Conservation (phyloP, 2,113 vertebrate genomes). For the Dicaeum eximium region DNA sequence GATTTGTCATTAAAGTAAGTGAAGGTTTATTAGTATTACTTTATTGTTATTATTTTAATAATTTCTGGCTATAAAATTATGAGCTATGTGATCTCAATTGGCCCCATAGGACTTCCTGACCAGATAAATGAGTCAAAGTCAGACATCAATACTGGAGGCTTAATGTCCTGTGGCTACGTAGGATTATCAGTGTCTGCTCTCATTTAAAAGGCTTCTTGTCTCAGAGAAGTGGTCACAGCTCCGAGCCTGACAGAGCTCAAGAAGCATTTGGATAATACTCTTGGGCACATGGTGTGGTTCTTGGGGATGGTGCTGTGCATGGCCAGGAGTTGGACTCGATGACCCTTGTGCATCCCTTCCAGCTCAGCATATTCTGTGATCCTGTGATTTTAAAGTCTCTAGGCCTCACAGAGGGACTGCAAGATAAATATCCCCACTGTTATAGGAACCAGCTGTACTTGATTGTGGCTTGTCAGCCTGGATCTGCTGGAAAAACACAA, state of each 20-base stretch:
- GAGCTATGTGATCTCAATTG: not conserved
- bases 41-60: conserved; percentile 18
- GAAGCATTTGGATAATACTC: not conserved
- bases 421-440: not conserved
- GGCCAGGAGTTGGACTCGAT: accelerated
- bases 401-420: not conserved
- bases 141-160: not conserved
- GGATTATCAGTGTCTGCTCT: not conserved
- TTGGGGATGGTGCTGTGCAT: not conserved
- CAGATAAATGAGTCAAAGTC: not conserved
- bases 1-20: not conserved
- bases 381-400: not conserved
- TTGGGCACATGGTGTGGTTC: not conserved
- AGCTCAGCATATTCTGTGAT: not conserved
- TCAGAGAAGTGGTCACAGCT: not conserved
- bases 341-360: not conserved
- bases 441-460: not conserved
- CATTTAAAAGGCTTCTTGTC: not conserved
- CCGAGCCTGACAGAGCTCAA: not conserved
- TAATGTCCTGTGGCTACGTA: not conserved
- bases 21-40: not conserved
- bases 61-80: not conserved
- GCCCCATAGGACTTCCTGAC: not conserved
- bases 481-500: not conserved
- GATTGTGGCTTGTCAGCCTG: not conserved